phyloP scores from a whole-genome alignment of 1,140 invertebrate genomes.

The Brachionus paranguensis region DNA sequence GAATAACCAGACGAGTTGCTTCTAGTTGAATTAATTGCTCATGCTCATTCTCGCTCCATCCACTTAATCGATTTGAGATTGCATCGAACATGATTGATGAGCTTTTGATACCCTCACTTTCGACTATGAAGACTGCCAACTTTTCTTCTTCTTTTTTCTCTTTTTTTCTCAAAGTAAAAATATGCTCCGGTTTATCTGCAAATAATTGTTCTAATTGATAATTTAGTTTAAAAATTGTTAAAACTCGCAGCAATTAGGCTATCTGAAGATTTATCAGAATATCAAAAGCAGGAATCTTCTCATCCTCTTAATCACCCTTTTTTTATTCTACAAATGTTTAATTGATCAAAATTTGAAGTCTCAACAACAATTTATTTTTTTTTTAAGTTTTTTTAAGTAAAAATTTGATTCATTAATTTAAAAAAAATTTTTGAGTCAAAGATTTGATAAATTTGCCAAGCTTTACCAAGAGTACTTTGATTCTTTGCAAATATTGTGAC shows the following conservation, averaged over 20 bases:
- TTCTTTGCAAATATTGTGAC: too few species aligned
- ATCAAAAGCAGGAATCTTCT: too few species aligned
- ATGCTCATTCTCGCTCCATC: not conserved
- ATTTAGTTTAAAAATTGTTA: not conserved
- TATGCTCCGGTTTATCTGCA: not conserved
- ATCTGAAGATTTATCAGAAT: too few species aligned
- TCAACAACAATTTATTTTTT: too few species aligned
- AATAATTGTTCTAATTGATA: not conserved
- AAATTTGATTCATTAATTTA: too few species aligned
- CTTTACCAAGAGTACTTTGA: too few species aligned
- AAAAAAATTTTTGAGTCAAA: too few species aligned
- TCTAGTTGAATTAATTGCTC: not conserved
- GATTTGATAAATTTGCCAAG: too few species aligned
- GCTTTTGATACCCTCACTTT: not conserved
- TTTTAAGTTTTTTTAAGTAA: too few species aligned
- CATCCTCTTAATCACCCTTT: too few species aligned
- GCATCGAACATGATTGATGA: not conserved
- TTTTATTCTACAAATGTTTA: too few species aligned
- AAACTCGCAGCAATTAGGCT: not conserved
- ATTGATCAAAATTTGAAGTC: too few species aligned
- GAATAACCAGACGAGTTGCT: not conserved
- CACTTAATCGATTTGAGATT: not conserved
- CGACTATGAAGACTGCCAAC: not conserved
- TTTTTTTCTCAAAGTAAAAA: not conserved
- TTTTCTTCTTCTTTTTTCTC: not conserved